These are phyloP conservation scores for Anas georgica DNA, from an alignment of 2,797 vertebrate species.

Conservation along the genomic window DNA sequence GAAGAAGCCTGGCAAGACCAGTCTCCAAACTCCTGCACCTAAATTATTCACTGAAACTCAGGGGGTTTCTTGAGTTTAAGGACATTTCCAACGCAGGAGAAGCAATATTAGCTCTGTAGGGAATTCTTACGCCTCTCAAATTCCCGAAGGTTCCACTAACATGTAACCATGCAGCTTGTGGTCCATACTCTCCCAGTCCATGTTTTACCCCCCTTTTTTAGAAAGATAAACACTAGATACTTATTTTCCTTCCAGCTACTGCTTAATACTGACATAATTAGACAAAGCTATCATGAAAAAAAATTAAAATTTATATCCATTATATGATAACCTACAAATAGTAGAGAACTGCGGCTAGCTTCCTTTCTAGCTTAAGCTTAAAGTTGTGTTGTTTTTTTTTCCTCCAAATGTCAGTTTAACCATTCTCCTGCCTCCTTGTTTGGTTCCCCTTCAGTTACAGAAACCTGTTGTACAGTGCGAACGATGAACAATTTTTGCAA, in stretches of 20 bases:
- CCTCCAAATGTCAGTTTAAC: not conserved
- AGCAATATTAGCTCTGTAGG: not conserved
- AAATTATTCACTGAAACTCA: not conserved
- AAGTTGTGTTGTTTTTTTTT: not conserved
- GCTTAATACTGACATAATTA: not conserved
- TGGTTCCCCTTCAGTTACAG: not conserved
- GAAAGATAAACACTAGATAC: not conserved
- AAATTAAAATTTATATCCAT: not conserved
- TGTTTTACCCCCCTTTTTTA: not conserved
- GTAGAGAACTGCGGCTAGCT: not conserved
- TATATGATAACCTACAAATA: not conserved
- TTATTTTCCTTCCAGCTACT: not conserved
- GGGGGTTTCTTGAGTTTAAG: not conserved
- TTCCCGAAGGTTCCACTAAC: not conserved
- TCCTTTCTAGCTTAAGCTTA: not conserved
- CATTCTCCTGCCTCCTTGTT: not conserved
- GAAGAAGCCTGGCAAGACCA: not conserved
- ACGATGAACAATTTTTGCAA: not conserved
- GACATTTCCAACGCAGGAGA: not conserved
- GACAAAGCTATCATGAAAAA: not conserved
- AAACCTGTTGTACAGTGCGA: not conserved
- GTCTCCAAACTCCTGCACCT: not conserved
- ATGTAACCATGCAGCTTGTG: not conserved
- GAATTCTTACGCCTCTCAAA: not conserved
- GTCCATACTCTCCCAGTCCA: not conserved